A percentile compares a stretch with the other conserved stretches of the same genome.
These are phyloP conservation scores for Vireo griseus DNA, from an alignment of 2,797 vertebrate genomes.

Conservation along the genomic window DNA sequence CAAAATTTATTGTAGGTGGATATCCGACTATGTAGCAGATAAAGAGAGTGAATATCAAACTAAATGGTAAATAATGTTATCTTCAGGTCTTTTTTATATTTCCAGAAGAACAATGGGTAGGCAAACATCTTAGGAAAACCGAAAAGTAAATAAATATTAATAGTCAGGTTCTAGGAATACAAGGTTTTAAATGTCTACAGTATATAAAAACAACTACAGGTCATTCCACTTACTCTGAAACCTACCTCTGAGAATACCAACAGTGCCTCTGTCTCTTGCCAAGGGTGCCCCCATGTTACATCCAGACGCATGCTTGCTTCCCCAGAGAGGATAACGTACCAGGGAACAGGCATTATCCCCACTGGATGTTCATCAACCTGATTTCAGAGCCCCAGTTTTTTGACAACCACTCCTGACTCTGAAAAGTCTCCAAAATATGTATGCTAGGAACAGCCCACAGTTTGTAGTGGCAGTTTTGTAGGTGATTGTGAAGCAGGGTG, in stretches of 20 bases:
- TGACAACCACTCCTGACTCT: not conserved
- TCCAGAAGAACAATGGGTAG: not conserved
- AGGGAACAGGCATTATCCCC: not conserved
- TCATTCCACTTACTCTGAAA: not conserved
- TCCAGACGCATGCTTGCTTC: not conserved
- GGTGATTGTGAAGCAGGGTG: not conserved
- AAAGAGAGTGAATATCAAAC: not conserved
- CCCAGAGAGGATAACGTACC: not conserved
- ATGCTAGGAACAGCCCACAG: not conserved
- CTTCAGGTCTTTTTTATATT: not conserved
- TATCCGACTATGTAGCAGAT: not conserved
- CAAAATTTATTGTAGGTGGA: not conserved
- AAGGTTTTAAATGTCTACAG: not conserved
- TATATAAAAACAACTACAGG: not conserved
- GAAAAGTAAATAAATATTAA: not conserved
- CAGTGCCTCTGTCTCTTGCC: not conserved
- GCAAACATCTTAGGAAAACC: not conserved
- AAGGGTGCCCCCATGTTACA: not conserved
- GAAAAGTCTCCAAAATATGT: not conserved
- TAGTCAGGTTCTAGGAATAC: not conserved
- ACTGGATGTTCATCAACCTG: not conserved
- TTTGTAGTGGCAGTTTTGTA: not conserved
- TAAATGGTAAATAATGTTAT: not conserved
- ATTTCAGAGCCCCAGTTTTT: not conserved
- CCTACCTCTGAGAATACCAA: not conserved